Conservation (phyloP, 2,888 invertebrate species). For the Seira ritae region DNA sequence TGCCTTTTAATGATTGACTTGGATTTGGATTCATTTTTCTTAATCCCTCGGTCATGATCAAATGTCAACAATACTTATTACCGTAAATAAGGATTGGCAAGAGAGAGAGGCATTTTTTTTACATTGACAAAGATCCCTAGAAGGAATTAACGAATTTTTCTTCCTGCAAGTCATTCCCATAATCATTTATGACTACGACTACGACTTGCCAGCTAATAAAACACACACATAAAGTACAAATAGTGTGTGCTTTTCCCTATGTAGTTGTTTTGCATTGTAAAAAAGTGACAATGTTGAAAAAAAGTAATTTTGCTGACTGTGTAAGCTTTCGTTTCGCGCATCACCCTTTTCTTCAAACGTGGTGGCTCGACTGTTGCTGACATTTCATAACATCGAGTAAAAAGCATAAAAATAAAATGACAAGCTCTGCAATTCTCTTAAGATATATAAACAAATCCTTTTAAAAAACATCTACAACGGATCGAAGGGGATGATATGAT, state of each 20-base stretch:
- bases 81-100: too few species aligned
- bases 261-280: not conserved
- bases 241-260: not conserved
- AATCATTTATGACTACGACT: not conserved
- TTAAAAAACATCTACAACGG: slow-evolving; percentile 15
- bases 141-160: not conserved
- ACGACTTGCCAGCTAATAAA: not conserved
- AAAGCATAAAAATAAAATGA: slow-evolving; percentile 38
- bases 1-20: too few species aligned
- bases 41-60: too few species aligned
- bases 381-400: slow-evolving; percentile 30
- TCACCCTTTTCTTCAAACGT: slow-evolving; percentile 29
- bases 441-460: slow-evolving; percentile 39
- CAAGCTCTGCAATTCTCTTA: slow-evolving; percentile 19
- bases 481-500: too few species aligned
- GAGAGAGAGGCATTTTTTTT: too few species aligned
- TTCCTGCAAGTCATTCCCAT: not conserved
- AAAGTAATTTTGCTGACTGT: not conserved
- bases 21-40: too few species aligned
- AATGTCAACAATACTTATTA: too few species aligned
- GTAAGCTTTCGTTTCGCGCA: not conserved
- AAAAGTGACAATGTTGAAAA: slow-evolving; percentile 6
- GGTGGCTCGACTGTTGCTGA: slow-evolving; percentile 39
- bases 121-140: too few species aligned
- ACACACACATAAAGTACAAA: not conserved